phyloP scores from a whole-genome alignment of 2,113 vertebrate species.

The Paradoxurus hermaphroditus region DNA sequence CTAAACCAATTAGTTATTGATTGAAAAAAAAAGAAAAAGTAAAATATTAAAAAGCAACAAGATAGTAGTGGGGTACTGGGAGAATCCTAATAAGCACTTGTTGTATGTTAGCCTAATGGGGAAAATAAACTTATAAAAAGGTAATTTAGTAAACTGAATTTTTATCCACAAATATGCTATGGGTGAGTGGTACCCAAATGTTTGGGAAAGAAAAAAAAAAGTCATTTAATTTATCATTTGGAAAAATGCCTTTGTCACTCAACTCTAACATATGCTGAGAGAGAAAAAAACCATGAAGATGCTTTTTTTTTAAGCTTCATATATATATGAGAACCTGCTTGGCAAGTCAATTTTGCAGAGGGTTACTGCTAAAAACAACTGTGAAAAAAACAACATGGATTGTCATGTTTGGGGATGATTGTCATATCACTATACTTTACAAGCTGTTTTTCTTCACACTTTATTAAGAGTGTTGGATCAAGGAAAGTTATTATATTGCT shows the following conservation, averaged over 20 bases:
- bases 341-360: conserved; percentile 23
- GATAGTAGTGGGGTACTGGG: background rate
- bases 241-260: background rate
- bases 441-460: conserved; percentile 67
- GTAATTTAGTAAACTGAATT: background rate
- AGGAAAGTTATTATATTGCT: background rate
- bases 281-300: background rate
- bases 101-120: background rate
- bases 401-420: conserved; percentile 10
- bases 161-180: background rate
- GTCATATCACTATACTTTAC: conserved; percentile 31
- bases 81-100: background rate
- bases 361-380: conserved; percentile 62
- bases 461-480: conserved; percentile 30
- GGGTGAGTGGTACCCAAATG: background rate
- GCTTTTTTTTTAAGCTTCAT: background rate
- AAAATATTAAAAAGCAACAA: background rate
- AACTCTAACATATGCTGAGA: conserved; percentile 20
- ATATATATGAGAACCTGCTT: conserved; percentile 47
- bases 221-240: background rate
- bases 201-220: background rate
- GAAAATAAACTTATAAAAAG: background rate
- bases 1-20: background rate
- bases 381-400: conserved; percentile 41
- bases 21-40: background rate